Evolutionary conservation across 2,888 invertebrate genomes (phyloP), one percentile per base, ranked within the genome.

Genomic region (Strigamia transsilvanica): DNA sequence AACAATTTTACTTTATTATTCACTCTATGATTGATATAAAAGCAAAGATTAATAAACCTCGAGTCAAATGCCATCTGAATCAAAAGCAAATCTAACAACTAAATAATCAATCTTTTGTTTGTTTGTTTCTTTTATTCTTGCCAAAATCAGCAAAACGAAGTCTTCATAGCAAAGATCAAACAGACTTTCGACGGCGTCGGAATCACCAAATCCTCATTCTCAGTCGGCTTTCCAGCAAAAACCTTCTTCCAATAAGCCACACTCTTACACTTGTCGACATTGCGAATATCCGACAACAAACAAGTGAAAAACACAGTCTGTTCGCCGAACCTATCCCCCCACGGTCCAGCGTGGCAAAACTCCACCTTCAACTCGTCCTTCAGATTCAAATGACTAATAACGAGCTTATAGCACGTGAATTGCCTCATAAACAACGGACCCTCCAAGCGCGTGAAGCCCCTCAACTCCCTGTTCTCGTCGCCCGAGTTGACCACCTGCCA

Each of bases 131-230:
- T n/a, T n/a, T n/a, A n/a, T n/a, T n/a, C n/a, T n/a, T n/a, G n/a
- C n/a, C n/a, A n/a, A n/a, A n/a, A n/a, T 56, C 21, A 56, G 18
- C 56, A 56, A 56, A 56, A 56, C 1, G 56, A 56, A 18, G 56
- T 56, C 6, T 56, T 56, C 56, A 56, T 56, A 2, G 56, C 56
- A 56, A 56, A 56, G 21, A 56, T 56, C 56, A 56, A 56, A 18
- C 56, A 56, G 56, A 56, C 56, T 18, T 56, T 56, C 0, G 56
- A 18, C 18, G 56, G 56, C 6, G 18, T 18, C 9, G 56, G 56
- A 56, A 56, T 56, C 2, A 9, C 18, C 9, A 18, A 6, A 18
- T 56, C 56, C 56, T 56, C 56, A 7, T 56, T 56, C n/a, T 56
- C 56, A 1, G 5, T 18, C 21, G 56, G 56, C 18, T 56, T 56